Conservation (phyloP, 2,888 invertebrate genomes). For the Cancer borealis region DNA sequence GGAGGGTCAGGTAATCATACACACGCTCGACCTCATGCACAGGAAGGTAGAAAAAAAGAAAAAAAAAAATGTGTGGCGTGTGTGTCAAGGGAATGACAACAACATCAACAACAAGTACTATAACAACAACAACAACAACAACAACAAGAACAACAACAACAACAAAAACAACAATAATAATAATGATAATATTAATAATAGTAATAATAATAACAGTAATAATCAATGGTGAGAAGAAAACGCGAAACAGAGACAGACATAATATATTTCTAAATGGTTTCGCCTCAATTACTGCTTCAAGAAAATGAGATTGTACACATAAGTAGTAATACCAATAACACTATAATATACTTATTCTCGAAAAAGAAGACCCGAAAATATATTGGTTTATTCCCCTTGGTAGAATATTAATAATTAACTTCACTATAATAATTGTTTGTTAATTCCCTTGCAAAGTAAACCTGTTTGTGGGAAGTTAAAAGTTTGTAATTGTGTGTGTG, state of each 20-base stretch:
- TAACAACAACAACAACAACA: too few relatives aligned
- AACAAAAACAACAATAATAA: too few relatives aligned
- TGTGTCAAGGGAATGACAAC: too few relatives aligned
- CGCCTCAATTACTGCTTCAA: neutral
- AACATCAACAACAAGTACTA: too few relatives aligned
- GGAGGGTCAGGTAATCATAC: neutral
- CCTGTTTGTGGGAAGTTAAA: neutral
- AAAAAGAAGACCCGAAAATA: neutral
- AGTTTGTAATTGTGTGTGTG: neutral
- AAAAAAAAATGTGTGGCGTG: too few relatives aligned
- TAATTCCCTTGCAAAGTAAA: neutral
- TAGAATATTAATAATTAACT: neutral
- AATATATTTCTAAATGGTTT: neutral
- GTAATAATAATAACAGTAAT: too few relatives aligned
- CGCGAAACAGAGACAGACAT: neutral
- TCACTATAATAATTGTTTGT: neutral
- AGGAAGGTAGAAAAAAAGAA: neutral
- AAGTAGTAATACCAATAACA: neutral
- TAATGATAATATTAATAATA: too few relatives aligned
- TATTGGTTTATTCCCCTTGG: neutral
- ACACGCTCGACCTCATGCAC: neutral
- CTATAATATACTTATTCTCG: neutral
- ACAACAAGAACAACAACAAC: too few relatives aligned
- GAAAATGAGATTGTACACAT: neutral
- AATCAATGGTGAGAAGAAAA: too few relatives aligned